These are phyloP conservation scores for Cebidichthys violaceus DNA, from an alignment of 2,113 vertebrate species.

Conservation along the genomic window DNA sequence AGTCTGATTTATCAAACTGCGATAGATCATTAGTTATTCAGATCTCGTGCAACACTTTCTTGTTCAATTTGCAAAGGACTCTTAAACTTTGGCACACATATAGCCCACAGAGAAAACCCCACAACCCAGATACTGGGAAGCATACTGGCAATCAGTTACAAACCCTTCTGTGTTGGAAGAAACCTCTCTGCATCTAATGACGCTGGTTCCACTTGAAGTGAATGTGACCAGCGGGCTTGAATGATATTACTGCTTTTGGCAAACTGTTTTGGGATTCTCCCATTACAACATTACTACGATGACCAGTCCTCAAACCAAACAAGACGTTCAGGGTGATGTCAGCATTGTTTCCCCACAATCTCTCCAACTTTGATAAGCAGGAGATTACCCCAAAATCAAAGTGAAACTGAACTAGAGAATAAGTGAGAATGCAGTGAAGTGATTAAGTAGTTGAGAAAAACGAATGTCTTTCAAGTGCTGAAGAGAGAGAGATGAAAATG, in stretches of 20 bases:
- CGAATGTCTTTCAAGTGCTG: not conserved
- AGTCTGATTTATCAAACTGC: not conserved
- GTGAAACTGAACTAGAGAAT: not conserved
- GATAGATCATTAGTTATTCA: slow-evolving; percentile 1
- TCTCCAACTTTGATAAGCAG: not conserved
- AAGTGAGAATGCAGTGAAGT: not conserved
- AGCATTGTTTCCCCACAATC: not conserved
- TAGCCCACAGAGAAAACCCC: not conserved
- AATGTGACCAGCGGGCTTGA: slow-evolving; percentile 1
- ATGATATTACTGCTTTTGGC: not conserved
- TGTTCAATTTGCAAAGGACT: not conserved
- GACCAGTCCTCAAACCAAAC: not conserved
- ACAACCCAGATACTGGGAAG: not conserved
- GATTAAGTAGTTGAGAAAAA: not conserved
- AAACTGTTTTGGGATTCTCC: not conserved
- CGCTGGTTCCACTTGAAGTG: not conserved
- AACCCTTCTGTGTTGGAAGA: not conserved
- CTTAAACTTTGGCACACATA: not conserved
- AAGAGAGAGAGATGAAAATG: not conserved
- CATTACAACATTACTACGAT: not conserved
- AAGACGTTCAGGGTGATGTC: not conserved
- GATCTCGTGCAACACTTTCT: not conserved
- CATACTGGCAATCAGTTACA: not conserved
- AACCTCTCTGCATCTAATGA: not conserved
- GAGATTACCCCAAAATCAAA: slow-evolving; percentile 7